phyloP scores from a whole-genome alignment of 2,797 vertebrate genomes.

The Leontopithecus rosalia region DNA sequence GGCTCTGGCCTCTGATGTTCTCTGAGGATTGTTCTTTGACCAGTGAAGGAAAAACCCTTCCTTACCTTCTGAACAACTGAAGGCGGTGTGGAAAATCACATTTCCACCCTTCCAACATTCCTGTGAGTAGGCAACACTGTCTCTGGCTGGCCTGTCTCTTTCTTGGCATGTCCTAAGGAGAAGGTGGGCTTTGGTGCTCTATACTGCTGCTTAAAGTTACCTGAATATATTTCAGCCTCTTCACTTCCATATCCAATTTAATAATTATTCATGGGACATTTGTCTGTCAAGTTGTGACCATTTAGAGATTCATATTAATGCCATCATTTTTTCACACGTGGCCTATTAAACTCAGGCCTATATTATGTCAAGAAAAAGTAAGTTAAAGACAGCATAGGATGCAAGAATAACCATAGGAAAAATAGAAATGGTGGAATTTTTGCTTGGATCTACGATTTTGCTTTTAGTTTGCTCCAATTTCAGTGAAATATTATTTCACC shows the following conservation, averaged over 20 bases:
- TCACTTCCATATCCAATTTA: background rate
- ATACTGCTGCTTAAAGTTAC: background rate
- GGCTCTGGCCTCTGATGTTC: background rate
- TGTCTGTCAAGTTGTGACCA: background rate
- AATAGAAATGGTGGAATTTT: conserved; percentile 16
- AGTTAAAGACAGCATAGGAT: background rate
- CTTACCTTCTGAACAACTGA: background rate
- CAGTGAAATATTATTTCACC: conserved; percentile 40
- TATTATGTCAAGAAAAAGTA: background rate
- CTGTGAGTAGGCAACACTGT: background rate
- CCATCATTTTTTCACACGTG: conserved; percentile 27
- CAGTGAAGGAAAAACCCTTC: background rate
- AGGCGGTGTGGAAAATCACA: background rate
- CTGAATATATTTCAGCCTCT: background rate
- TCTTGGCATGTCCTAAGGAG: background rate
- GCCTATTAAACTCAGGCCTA: conserved; percentile 7
- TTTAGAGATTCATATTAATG: conserved; percentile 33
- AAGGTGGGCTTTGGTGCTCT: background rate
- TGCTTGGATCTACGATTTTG: background rate
- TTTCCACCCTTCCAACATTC: background rate
- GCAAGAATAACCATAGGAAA: background rate
- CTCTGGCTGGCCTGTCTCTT: background rate
- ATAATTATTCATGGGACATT: background rate
- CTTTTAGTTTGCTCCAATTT: conserved; percentile 32
- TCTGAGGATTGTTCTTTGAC: background rate